A percentile compares a stretch with the other conserved stretches of the same genome.
Conservation (phyloP, 2,888 invertebrate species). For the Psococerastis gibbosa region DNA sequence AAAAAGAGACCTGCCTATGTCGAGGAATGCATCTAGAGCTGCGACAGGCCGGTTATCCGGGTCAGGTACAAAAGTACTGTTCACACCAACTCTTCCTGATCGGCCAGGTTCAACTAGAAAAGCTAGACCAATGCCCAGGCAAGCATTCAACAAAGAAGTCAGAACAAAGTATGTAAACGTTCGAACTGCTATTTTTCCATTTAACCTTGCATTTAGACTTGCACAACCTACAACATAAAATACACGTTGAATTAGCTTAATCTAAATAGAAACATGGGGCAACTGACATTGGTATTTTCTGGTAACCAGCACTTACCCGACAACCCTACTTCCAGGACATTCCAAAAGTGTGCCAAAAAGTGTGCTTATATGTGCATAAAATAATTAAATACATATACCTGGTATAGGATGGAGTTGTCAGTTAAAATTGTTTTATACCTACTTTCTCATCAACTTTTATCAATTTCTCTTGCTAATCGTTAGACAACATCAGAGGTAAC, state of each 20-base stretch:
- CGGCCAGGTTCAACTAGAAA: constrained; percentile 60
- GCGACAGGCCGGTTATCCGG: constrained; percentile 27
- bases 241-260: no score
- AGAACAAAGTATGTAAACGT: constrained; percentile 62
- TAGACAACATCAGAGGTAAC: no score
- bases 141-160: constrained; percentile 63
- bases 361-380: no score
- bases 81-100: constrained; percentile 33
- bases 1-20: constrained; percentile 54
- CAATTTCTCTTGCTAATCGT: no score
- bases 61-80: constrained; percentile 11
- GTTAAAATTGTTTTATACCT: no score
- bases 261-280: no score
- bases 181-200: constrained; percentile 67
- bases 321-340: no score
- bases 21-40: constrained; percentile 68
- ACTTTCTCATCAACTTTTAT: no score
- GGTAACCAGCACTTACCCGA: no score
- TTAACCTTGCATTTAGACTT: constrained; percentile 67
- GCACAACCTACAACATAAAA: constrained; percentile 45
- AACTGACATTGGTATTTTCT: no score
- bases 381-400: no score
- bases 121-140: constrained; percentile 54
- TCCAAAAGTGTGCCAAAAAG: no score
- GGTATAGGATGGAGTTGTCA: background rate